Evolutionary conservation across 2,113 vertebrate species (phyloP).

Genomic region (Brachirus orientalis): DNA sequence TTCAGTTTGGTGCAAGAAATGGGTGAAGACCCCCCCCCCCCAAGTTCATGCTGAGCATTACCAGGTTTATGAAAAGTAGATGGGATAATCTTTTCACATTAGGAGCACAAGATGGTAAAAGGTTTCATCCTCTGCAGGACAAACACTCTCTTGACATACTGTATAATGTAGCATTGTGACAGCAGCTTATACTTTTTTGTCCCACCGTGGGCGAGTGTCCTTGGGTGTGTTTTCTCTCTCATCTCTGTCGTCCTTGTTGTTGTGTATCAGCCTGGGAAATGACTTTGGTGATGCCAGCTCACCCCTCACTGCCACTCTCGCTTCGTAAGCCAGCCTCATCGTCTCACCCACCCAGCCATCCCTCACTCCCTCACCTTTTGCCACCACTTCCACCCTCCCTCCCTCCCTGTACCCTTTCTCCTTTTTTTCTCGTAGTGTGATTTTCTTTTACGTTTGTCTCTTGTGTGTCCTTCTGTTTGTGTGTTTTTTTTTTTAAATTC

Average conservation of each 20-base stretch:
- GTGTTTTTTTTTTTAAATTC: conserved; percentile 70
- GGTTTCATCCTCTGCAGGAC: conserved; percentile 30
- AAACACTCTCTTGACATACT: conserved; percentile 8
- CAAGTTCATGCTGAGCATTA: conserved; percentile 74
- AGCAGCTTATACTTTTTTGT: conserved; percentile 27
- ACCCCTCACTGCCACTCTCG: conserved; percentile 82
- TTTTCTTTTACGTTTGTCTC: background rate
- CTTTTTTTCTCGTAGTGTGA: background rate
- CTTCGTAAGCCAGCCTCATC: conserved; percentile 84
- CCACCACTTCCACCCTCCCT: conserved; percentile 31
- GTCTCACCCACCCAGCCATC: conserved; percentile 60
- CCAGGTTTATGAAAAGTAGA: conserved; percentile 55
- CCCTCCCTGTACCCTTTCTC: conserved; percentile 67
- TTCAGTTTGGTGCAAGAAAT: conserved; percentile 53
- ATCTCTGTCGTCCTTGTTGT: conserved; percentile 74
- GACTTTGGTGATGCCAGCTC: conserved; percentile 94
- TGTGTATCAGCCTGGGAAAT: conserved; percentile 77
- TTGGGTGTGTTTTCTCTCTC: conserved; percentile 68
- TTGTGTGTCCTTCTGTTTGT: background rate
- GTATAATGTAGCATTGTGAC: conserved; percentile 30
- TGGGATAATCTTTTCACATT: conserved; percentile 3
- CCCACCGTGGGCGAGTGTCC: conserved; percentile 54
- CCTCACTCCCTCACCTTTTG: conserved; percentile 28
- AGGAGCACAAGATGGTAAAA: background rate
- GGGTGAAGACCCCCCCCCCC: conserved; percentile 4